These are phyloP conservation scores for Sandelia bainsii DNA, from an alignment of 2,797 vertebrate genomes.

Conservation along the genomic window DNA sequence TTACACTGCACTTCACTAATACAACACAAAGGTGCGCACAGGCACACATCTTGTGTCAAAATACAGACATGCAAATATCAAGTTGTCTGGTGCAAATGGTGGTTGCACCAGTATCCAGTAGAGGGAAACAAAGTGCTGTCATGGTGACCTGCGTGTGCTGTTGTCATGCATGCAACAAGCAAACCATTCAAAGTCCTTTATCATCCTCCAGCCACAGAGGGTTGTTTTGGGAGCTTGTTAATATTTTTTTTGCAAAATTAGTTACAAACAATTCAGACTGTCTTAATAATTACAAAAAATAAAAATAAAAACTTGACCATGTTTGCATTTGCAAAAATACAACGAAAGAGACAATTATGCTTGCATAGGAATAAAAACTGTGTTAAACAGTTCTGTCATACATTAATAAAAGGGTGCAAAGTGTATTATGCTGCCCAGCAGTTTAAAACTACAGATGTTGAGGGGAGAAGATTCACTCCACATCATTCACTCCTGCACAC, in stretches of 20 bases:
- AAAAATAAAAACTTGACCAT: neutral
- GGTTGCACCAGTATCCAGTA: constrained; percentile 70
- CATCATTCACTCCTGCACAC: constrained; percentile 45
- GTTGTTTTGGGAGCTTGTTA: constrained; percentile 35
- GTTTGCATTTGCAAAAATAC: neutral
- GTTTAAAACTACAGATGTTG: constrained; percentile 35
- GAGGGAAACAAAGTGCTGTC: constrained; percentile 82
- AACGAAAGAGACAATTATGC: neutral
- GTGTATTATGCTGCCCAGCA: constrained; percentile 9
- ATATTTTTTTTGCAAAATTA: constrained; percentile 35
- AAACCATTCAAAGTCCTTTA: constrained; percentile 41
- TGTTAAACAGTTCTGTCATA: constrained; percentile 13
- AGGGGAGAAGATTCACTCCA: constrained; percentile 15
- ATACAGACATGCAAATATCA: constrained; percentile 24
- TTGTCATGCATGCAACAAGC: constrained; percentile 54
- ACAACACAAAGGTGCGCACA: constrained; percentile 1
- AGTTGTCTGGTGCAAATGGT: constrained; percentile 25
- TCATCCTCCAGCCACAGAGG: constrained; percentile 34
- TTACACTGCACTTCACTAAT: neutral
- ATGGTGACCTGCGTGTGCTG: constrained; percentile 51
- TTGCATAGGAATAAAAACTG: neutral
- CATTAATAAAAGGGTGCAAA: constrained; percentile 3
- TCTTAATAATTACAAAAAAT: constrained; percentile 3
- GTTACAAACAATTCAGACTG: neutral
- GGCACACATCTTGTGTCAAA: neutral